Base-by-base conservation (phyloP, 2,113 vertebrate species). In the Dendrocopos noguchii region DNA sequence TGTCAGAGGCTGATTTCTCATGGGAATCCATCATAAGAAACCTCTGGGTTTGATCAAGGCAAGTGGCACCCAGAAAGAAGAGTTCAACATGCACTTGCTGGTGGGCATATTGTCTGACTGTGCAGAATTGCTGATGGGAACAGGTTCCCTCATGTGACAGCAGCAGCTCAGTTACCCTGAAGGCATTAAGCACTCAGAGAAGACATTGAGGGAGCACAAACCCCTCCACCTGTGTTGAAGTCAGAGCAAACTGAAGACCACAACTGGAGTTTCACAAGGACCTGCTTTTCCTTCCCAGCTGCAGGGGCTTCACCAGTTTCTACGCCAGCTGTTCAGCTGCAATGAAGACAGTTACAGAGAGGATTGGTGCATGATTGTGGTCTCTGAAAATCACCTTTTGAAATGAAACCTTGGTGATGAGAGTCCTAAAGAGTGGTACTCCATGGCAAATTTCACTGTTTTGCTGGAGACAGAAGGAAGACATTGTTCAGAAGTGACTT, bases 171-270 rank as follows among this genome's bases (percentile, higher is more conserved):
- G 22, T 5, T 59, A 1, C 34, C 34, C 53, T 19, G 42, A 53
- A 52, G 59, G 28, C 20, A 34, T 28, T 16, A 16, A 79, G 28
- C 7, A 10, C 20, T 22, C 0, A 0, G 15, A 4, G 14, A 15
- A 47, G 44, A 52, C 34, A 12, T 0, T 6, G 25, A 84, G n/a
- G 55, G 29, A 87, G 12, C 28, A 52, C 47, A 83, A 70, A 15
- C 3, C 4, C 22, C 36, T 53, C 24, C 19, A 9, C 21, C 19
- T 2, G 61, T 33, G 33, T 53, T 91, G 56, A 3, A 9, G 29
- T 8, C 44, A 56, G 34, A 18, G 20, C 42, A 68, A 24, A 29
- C 36, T 13, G 21, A 71, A 60, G 59, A 90, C 18, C 4, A 2
- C 25, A 80, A 28, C 3, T 0, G 0, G 10, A 31, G 31, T 31